These are phyloP conservation scores for Drosophila suzukii DNA, from an alignment of 1,140 invertebrate genomes.

Conservation along the genomic window DNA sequence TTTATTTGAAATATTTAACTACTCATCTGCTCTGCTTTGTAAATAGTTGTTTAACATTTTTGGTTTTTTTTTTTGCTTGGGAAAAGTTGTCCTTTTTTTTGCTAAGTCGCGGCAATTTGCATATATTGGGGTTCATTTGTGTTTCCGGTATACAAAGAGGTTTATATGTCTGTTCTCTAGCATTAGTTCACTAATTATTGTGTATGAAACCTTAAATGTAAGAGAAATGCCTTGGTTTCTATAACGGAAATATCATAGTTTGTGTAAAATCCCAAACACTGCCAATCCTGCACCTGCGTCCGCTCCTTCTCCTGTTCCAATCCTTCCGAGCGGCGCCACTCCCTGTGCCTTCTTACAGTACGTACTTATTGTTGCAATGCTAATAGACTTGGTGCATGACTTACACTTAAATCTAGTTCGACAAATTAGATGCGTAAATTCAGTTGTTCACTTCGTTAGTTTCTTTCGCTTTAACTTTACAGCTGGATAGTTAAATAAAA, in stretches of 20 bases:
- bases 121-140: slow-evolving; percentile 50
- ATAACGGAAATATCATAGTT: slow-evolving; percentile 72
- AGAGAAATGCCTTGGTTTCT: slow-evolving; percentile 80
- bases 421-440: slow-evolving; percentile 69
- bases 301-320: background rate
- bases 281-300: slow-evolving; percentile 6
- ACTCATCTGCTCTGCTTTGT: slow-evolving; percentile 68
- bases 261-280: slow-evolving; percentile 50
- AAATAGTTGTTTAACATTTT: slow-evolving; percentile 75
- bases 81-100: slow-evolving; percentile 42
- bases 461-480: slow-evolving; percentile 22
- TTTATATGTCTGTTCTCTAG: slow-evolving; percentile 70
- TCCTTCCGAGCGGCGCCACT: background rate
- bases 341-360: slow-evolving; percentile 35
- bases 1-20: slow-evolving; percentile 78
- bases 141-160: slow-evolving; percentile 63
- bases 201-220: slow-evolving; percentile 81
- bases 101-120: slow-evolving; percentile 34
- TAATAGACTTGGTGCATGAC: slow-evolving; percentile 77
- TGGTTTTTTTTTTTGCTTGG: slow-evolving; percentile 49
- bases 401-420: slow-evolving; percentile 64
- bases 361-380: slow-evolving; percentile 67
- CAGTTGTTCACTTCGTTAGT: slow-evolving; percentile 73
- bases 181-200: slow-evolving; percentile 81
- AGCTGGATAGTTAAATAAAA: slow-evolving; percentile 41